These are phyloP conservation scores for Eilema caniola DNA, from an alignment of 2,888 invertebrate species.

Conservation along the genomic window DNA sequence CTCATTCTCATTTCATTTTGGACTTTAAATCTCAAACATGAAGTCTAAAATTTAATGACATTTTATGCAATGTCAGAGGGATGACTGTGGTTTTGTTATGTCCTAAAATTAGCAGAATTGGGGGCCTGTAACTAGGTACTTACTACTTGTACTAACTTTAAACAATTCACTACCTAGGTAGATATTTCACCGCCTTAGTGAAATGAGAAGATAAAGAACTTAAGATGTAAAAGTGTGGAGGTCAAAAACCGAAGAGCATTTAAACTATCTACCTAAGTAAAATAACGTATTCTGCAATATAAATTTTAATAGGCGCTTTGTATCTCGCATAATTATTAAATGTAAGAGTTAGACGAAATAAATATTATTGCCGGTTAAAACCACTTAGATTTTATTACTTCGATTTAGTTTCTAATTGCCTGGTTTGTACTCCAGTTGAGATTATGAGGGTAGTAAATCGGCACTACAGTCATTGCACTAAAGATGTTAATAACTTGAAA, in stretches of 20 bases:
- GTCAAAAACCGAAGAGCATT: not conserved
- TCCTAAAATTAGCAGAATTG: no score
- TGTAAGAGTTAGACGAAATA: not conserved
- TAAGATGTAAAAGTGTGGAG: not conserved
- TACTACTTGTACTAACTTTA: not conserved
- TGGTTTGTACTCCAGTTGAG: not conserved
- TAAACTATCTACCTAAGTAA: not conserved
- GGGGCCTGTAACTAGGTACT: no score
- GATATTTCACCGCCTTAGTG: not conserved
- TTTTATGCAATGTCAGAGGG: no score
- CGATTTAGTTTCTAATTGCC: not conserved
- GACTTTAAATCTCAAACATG: no score
- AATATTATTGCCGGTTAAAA: not conserved
- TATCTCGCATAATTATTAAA: not conserved
- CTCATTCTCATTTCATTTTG: no score
- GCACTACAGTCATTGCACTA: not conserved
- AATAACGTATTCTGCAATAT: not conserved
- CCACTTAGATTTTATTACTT: not conserved
- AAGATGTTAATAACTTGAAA: not conserved
- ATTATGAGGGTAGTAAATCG: not conserved
- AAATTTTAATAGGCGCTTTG: not conserved
- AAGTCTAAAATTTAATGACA: no score
- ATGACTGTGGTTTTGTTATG: no score
- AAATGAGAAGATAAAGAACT: not conserved
- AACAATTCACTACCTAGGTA: not conserved